phyloP scores from a whole-genome alignment of 1,140 invertebrate genomes.

The Temnothorax nylanderi region DNA sequence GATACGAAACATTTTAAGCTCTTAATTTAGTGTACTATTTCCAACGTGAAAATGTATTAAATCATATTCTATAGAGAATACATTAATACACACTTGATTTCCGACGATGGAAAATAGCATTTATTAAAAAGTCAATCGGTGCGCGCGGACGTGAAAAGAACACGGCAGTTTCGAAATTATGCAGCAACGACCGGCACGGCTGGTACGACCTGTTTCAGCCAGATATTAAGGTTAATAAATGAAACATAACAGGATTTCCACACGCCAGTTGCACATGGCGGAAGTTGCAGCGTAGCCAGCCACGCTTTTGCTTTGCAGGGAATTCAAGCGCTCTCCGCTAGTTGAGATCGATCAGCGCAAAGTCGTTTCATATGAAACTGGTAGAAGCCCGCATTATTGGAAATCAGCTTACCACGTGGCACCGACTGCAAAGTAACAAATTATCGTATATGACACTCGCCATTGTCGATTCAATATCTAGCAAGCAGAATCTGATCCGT shows the following conservation, averaged over 20 bases:
- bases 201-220: slow-evolving; percentile 36
- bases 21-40: slow-evolving; percentile 10
- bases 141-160: slow-evolving; percentile 32
- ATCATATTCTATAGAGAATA: background rate
- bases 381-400: slow-evolving; percentile 49
- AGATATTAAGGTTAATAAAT: slow-evolving; percentile 59
- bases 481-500: slow-evolving; percentile 2
- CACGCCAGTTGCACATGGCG: slow-evolving; percentile 55
- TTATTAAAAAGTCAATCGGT: slow-evolving; percentile 51
- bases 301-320: background rate
- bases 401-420: slow-evolving; percentile 47
- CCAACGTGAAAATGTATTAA: slow-evolving; percentile 11
- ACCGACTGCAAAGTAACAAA: slow-evolving; percentile 52
- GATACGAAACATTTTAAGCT: slow-evolving; percentile 12
- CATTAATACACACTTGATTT: slow-evolving; percentile 29
- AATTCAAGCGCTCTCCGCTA: slow-evolving; percentile 23
- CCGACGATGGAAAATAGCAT: slow-evolving; percentile 8
- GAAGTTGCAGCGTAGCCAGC: slow-evolving; percentile 28
- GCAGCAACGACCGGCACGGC: slow-evolving; percentile 37
- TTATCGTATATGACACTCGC: slow-evolving; percentile 40
- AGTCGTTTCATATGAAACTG: slow-evolving; percentile 48
- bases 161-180: slow-evolving; percentile 36
- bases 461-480: slow-evolving; percentile 47
- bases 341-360: slow-evolving; percentile 49
- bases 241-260: slow-evolving; percentile 60